Base-by-base conservation (phyloP, 1,140 invertebrate species). In the Araneus ventricosus region DNA sequence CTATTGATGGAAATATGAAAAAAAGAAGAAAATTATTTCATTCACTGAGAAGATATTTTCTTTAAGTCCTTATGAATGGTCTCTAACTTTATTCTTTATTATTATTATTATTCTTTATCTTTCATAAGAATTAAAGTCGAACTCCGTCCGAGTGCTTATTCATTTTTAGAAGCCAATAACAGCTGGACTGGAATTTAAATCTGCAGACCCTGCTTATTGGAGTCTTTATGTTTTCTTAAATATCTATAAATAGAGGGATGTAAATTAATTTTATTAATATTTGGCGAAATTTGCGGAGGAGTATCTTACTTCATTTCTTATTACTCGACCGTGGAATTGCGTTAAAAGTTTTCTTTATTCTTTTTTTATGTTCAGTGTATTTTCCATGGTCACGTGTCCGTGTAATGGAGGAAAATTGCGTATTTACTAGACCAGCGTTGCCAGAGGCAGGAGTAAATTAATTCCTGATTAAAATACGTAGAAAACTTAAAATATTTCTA, bases 111-210 rank as follows among this genome's bases (percentile, higher is more conserved):
- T 82, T 27, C 34, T 86, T 22, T 86, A 22, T 17, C 34, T 17
- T 75, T 75, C 70, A 17, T 75, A 22, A 75, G 30, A 37, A 34
- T 5, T 34, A 34, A 34, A 63, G 22, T 63, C 7, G 59, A n/a
- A 22, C 20, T n/a, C n/a, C n/a, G n/a, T n/a, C n/a, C n/a, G n/a
- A n/a, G n/a, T n/a, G n/a, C n/a, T 63, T 75, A 75, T 75, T 75
- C 27, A 34, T 63, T 75, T 75, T 17, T 37, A 20, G 80, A 70
- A 90, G 70, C 88, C 88, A 90, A 90, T 90, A 90, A 90, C 88
- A 79, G 80, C 70, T 52, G 87, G 41, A 17, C 10, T 41, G 67
- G 61, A 57, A 41, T 88, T 88, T 88, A 75, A 88, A 88, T 45
- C 61, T n/a, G n/a, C 30, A 27, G 34, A 39, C 41, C 45, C 45